Evolutionary conservation across 1,140 invertebrate species (phyloP), one percentile per base, ranked within the genome.

Genomic region (Hypothenemus hampei): DNA sequence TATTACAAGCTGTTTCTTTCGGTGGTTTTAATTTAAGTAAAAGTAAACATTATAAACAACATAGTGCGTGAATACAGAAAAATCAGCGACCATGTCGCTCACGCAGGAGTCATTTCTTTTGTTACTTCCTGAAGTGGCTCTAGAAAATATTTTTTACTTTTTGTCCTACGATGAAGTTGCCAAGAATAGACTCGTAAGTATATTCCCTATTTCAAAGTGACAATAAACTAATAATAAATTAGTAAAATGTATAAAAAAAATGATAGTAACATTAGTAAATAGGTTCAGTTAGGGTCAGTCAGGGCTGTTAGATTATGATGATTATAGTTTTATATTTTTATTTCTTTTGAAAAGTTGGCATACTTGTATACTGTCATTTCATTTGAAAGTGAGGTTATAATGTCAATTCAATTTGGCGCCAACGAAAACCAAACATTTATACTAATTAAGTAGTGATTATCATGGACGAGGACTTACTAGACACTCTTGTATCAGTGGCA

Each of bases 81-180:
- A 31, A 31, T 8, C 8, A 16, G 36, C 36, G 19, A 1, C 13
- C 3, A 46, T 55, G 52, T 26, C 33, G 31, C 36, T 31, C 13
- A 19, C 7, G 5, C 35, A 26, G 11, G 15, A 39, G 8, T 77
- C 79, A 71, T 70, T 77, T 70, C 66, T 82, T 43, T 45, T 82
- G 10, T 68, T 80, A 60, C 72, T 92, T 24, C 88, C 89, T 21
- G 82, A 87, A 62, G 80, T 88, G 57, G 82, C 89, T 24, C 61
- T 93, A 6, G 87, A 91, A 65, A 82, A 86, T 41, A 85, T 93
- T 59, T 74, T 92, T 22, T 86, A 84, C 21, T 84, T 81, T 75
- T 73, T 92, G 23, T 73, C 79, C 0, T 93, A 85, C 69, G 88
- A 92, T 72, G 86, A 91, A 76, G 84, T 91, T 43, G 84, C 88